Conservation (phyloP, 2,797 vertebrate genomes). For the Triplophysa bombifrons region DNA sequence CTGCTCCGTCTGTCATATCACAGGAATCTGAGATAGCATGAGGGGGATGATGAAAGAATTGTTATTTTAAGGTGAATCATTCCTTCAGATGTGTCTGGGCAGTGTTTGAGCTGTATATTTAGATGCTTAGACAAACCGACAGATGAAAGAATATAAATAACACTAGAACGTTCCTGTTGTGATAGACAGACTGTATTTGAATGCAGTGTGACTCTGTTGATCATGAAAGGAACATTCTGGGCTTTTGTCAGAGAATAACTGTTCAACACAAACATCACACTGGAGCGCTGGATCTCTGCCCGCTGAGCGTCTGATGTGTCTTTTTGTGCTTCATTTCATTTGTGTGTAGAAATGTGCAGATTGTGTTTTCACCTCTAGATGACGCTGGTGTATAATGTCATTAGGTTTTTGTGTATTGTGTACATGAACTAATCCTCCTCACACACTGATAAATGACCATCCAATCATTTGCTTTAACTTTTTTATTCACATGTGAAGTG, state of each 20-base stretch:
- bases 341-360: background rate
- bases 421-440: slow-evolving; percentile 9
- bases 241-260: background rate
- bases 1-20: background rate
- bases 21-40: too few relatives aligned
- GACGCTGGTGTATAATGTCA: slow-evolving; percentile 15
- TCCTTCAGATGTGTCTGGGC: too few relatives aligned
- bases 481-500: slow-evolving; percentile 22
- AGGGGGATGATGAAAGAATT: too few relatives aligned
- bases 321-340: background rate
- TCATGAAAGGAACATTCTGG: background rate
- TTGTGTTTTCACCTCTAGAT: slow-evolving; percentile 31
- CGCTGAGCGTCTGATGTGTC: too few relatives aligned
- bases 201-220: background rate
- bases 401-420: background rate
- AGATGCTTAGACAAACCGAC: slow-evolving; percentile 15
- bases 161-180: background rate
- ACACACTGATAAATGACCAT: slow-evolving; percentile 20
- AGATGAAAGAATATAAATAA: background rate
- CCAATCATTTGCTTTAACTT: slow-evolving; percentile 17
- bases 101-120: background rate
- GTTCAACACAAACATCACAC: background rate
- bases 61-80: too few relatives aligned
- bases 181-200: background rate
- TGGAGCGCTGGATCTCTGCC: too few relatives aligned